Base-by-base conservation (phyloP, 2,888 invertebrate genomes). In the Eupithecia centaureata region DNA sequence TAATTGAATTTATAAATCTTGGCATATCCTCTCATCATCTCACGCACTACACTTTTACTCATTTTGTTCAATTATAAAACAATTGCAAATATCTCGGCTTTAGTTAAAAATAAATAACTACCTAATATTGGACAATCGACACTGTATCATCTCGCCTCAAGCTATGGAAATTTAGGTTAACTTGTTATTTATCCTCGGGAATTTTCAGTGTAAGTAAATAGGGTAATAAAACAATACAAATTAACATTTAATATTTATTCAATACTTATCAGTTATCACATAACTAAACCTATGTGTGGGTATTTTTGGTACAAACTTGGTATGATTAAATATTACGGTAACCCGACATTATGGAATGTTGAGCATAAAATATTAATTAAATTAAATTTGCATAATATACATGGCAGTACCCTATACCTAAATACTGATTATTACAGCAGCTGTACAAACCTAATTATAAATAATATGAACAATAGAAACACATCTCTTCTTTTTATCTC, bases 341-440 rank as follows among this genome's bases (percentile, higher is more conserved):
- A 30, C 60, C 15, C 51, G 60, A 32, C 56, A 61, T 38, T 66
- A 59, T 70, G 75, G 75, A 75, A 75, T 75, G 73, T 75, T 68
- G 38, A 65, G 67, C 62, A 68, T 68, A 67, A 62, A 62, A 68
- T 63, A 18, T 65, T 58, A 68, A 65, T 67, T 71, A 74, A 76
- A 65, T 75, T 79, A 77, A 74, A 15, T 60, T 56, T 73, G 76
- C 70, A 68, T 68, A 64, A 59, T 63, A 73, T 75, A 77, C 73
- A 78, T 72, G 76, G 65, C 77, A 66, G 58, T 74, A 73, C 22
- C 22, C 22, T 47, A 47, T 47, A 73, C 61, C 69, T 76, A 77
- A 77, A 70, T 68, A 76, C 72, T 68, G 71, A 74, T 76, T 68
- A 74, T 68, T 67, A 59, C 61, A 59, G 63, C 67, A 60, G 63